Evolutionary conservation across 2,888 invertebrate species (phyloP), one percentile per base, ranked within the genome.

Genomic region (Meloe dianella): DNA sequence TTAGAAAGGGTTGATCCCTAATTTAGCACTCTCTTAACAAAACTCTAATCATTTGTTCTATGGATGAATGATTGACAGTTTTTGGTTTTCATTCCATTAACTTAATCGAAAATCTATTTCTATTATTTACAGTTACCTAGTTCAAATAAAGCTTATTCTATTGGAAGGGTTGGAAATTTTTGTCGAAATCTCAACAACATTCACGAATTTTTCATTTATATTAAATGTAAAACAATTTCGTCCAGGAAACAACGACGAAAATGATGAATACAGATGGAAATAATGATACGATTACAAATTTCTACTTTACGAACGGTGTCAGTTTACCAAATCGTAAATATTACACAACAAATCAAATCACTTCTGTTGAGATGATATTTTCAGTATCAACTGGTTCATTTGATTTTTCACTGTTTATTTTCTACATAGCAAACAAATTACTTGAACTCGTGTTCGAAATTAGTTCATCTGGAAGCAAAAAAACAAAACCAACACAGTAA

Each of bases 41-140:
- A 41, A 17, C 17, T 41, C n/a, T 41, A 41, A 41, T 41, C 2
- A 17, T 41, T n/a, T 51, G 47, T 20, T 20, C 10, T 51, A 10
- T 20, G 10, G 47, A 20, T 9, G n/a, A 58, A 29, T 58, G 58
- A 58, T 58, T 58, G 58, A 58, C 58, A 58, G 30, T 58, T 51
- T 51, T 32, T 29, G 58, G 30, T 20, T 22, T 58, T 58, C 20
- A 22, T 58, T 58, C 58, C 58, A 58, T 58, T 58, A 58, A 58
- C 58, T 12, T 14, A 58, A 58, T 35, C 30, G 58, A 35, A 35
- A 57, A 32, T 57, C 32, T 32, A 29, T 22, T 35, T 35, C 30
- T 58, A 58, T 29, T 20, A 58, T 58, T 58, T 29, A 29, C 32
- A 17, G 17, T 29, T 27, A 30, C 29, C 27, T 27, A 29, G 30